phyloP scores from a whole-genome alignment of 2,113 vertebrate species.

The Orcinus orca region DNA sequence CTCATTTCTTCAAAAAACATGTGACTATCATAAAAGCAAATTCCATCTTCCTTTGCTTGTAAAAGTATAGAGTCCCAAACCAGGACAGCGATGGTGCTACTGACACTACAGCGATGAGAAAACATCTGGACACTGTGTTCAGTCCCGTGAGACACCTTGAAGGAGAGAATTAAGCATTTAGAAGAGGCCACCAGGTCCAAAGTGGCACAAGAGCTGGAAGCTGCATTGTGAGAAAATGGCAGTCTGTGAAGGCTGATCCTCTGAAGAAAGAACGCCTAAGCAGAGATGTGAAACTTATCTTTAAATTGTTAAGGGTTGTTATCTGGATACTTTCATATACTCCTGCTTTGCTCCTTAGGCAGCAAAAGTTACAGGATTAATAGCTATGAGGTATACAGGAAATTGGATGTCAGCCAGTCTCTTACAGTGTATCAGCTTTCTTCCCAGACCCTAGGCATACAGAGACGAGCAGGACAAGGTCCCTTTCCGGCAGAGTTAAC shows the following conservation, averaged over 20 bases:
- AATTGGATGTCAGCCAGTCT: background rate
- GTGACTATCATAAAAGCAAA: background rate
- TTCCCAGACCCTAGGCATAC: background rate
- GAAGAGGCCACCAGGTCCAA: background rate
- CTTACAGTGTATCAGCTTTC: background rate
- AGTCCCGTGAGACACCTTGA: background rate
- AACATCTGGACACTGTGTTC: background rate
- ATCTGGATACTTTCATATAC: background rate
- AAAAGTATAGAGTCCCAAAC: background rate
- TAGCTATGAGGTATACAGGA: background rate
- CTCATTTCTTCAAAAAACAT: background rate
- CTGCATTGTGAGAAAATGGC: background rate
- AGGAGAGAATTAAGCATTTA: background rate
- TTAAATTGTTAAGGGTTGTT: background rate
- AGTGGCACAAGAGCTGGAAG: background rate
- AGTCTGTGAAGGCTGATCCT: background rate
- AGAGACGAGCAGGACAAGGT: background rate
- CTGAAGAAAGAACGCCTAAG: background rate
- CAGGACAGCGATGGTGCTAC: background rate
- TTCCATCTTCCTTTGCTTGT: background rate
- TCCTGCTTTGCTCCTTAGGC: background rate
- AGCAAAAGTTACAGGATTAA: background rate
- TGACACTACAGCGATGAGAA: background rate
- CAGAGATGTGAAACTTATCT: background rate
- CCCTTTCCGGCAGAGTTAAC: background rate